These are phyloP conservation scores for Microctenopoma lineatum DNA, from an alignment of 2,797 vertebrate genomes.

Conservation along the genomic window DNA sequence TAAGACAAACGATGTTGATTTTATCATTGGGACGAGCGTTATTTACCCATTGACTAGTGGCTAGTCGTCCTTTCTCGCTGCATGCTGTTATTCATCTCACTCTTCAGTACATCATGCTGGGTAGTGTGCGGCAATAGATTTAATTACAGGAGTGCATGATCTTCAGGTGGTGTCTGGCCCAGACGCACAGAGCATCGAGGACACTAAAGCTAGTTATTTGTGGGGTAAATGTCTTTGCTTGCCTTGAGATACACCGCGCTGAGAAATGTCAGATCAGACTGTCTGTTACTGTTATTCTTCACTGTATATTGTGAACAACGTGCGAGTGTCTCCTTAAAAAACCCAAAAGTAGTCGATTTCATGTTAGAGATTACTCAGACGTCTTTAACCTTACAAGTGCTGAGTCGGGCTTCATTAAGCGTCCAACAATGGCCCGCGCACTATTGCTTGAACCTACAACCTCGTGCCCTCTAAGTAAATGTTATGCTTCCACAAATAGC, in stretches of 20 bases:
- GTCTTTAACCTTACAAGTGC: slow-evolving; percentile 1
- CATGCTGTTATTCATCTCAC: slow-evolving; percentile 35
- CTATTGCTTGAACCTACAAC: slow-evolving; percentile 58
- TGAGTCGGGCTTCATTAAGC: slow-evolving; percentile 20
- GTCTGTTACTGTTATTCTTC: neutral
- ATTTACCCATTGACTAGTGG: slow-evolving; percentile 10
- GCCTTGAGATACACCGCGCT: neutral
- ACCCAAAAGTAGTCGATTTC: neutral
- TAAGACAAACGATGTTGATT: neutral
- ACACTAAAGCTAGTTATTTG: slow-evolving; percentile 9
- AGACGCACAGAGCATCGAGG: slow-evolving; percentile 14
- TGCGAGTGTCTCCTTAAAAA: neutral
- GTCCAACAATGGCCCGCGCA: slow-evolving; percentile 13
- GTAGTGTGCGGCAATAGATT: slow-evolving; percentile 9
- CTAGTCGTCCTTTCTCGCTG: slow-evolving; percentile 6
- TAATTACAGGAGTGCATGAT: slow-evolving; percentile 33
- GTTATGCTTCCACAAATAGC: slow-evolving; percentile 78
- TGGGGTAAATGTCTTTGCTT: slow-evolving; percentile 14
- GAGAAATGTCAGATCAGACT: slow-evolving; percentile 4
- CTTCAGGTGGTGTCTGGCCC: slow-evolving; percentile 33
- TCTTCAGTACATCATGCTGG: slow-evolving; percentile 31
- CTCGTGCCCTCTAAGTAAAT: slow-evolving; percentile 71
- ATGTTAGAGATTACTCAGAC: neutral
- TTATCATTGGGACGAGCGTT: neutral
- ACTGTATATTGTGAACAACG: neutral